A percentile compares a stretch with the other conserved stretches of the same genome.
These are phyloP conservation scores for Rhinoderma darwinii DNA, from an alignment of 2,113 vertebrate species.

Conservation along the genomic window DNA sequence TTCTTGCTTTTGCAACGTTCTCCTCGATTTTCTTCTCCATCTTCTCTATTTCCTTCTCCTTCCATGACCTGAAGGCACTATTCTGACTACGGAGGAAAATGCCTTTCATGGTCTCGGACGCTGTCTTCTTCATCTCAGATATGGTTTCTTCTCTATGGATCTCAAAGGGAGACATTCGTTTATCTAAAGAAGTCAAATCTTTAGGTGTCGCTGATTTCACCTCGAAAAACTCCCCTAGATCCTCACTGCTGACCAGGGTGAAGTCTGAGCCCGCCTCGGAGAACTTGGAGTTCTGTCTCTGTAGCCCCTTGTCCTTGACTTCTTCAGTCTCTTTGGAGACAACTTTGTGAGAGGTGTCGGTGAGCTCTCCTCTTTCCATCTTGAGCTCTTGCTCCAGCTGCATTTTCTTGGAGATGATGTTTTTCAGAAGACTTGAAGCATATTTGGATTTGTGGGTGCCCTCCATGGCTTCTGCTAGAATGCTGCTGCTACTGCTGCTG, in stretches of 20 bases:
- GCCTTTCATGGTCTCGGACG: constrained; percentile 82
- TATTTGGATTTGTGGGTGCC: constrained; percentile 87
- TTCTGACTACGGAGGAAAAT: constrained; percentile 90
- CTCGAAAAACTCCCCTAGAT: constrained; percentile 67
- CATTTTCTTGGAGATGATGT: constrained; percentile 97
- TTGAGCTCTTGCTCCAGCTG: constrained; percentile 93
- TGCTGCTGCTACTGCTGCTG: constrained; percentile 58
- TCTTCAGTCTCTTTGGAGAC: constrained; percentile 67
- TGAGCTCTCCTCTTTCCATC: constrained; percentile 93
- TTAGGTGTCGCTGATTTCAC: constrained; percentile 75
- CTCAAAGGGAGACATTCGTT: constrained; percentile 49
- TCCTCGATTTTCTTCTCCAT: constrained; percentile 69
- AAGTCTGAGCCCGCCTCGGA: constrained; percentile 82
- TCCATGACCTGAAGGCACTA: constrained; percentile 95
- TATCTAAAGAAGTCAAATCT: constrained; percentile 66
- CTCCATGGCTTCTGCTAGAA: constrained; percentile 73
- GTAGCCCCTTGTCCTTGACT: constrained; percentile 66
- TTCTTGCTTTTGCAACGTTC: constrained; percentile 64
- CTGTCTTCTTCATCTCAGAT: constrained; percentile 82
- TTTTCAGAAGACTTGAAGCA: constrained; percentile 92
- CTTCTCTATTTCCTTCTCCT: constrained; percentile 84
- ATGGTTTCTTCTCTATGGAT: constrained; percentile 70
- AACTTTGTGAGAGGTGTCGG: constrained; percentile 74
- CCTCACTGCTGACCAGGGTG: constrained; percentile 71
- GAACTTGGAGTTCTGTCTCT: constrained; percentile 78